phyloP scores from a whole-genome alignment of 2,113 vertebrate species.

The Forbesichthys agassizii region DNA sequence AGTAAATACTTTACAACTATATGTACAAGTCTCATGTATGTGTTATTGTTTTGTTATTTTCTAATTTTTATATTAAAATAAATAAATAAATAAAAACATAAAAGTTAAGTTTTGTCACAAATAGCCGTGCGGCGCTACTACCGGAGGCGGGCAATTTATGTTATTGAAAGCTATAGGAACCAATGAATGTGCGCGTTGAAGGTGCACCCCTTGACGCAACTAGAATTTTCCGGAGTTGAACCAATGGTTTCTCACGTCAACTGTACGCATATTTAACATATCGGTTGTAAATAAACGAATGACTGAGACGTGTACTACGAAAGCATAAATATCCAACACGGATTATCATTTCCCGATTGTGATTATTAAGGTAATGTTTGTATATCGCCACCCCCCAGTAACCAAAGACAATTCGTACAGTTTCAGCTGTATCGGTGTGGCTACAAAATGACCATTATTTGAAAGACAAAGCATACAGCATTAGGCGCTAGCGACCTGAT shows the following conservation, averaged over 20 bases:
- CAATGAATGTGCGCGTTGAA: slow-evolving; percentile 41
- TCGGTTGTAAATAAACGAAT: slow-evolving; percentile 80
- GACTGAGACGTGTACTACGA: slow-evolving; percentile 51
- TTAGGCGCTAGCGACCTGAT: slow-evolving; percentile 62
- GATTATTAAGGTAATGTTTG: slow-evolving; percentile 46
- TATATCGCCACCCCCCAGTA: not conserved
- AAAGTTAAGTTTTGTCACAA: not conserved
- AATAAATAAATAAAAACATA: not conserved
- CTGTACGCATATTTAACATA: slow-evolving; percentile 38
- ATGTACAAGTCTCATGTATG: not conserved
- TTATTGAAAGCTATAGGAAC: slow-evolving; percentile 45
- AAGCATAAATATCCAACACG: slow-evolving; percentile 16
- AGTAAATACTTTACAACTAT: not conserved
- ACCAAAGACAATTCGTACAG: not conserved
- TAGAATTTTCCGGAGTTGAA: slow-evolving; percentile 60
- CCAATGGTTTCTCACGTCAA: slow-evolving; percentile 64
- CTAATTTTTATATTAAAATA: not conserved
- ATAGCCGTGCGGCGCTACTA: not conserved
- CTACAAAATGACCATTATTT: slow-evolving; percentile 17
- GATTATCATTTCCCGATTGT: slow-evolving; percentile 20
- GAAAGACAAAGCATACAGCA: slow-evolving; percentile 59
- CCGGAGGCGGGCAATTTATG: slow-evolving; percentile 1
- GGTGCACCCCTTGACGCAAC: slow-evolving; percentile 44
- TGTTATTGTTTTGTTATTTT: not conserved
- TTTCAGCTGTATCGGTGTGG: not conserved